Conservation (phyloP, 2,797 vertebrate species). For the Pipistrellus kuhlii region DNA sequence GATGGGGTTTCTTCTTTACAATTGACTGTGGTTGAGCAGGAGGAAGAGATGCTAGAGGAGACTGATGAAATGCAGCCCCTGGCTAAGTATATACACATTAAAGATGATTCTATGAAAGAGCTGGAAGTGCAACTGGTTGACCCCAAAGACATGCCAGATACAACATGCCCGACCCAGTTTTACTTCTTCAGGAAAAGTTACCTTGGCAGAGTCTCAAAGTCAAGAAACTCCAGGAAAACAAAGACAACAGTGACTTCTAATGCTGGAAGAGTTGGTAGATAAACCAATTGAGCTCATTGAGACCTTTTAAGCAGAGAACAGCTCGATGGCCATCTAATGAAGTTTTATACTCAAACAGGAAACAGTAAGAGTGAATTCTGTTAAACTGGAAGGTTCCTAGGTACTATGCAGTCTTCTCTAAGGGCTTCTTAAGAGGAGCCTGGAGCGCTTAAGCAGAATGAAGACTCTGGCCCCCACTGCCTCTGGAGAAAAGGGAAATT, state of each 20-base stretch:
- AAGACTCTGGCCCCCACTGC: conserved; percentile 89
- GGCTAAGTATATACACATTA: conserved; percentile 86
- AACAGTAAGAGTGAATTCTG: conserved; percentile 90
- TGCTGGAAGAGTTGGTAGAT: conserved; percentile 90
- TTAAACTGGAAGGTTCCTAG: conserved; percentile 92
- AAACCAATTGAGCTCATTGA: conserved; percentile 92
- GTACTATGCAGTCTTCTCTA: conserved; percentile 91
- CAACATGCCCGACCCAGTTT: conserved; percentile 90
- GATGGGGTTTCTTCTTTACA: conserved; percentile 89
- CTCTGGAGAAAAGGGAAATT: conserved; percentile 93
- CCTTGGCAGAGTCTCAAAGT: conserved; percentile 73
- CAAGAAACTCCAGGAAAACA: conserved; percentile 79
- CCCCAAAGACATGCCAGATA: conserved; percentile 87
- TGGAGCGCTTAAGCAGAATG: conserved; percentile 88
- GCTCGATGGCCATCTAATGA: conserved; percentile 91
- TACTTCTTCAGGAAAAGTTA: conserved; percentile 88
- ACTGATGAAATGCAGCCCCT: conserved; percentile 84
- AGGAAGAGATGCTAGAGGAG: conserved; percentile 87
- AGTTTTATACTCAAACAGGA: conserved; percentile 87
- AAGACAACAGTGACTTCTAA: conserved; percentile 87
- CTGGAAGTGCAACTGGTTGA: conserved; percentile 80
- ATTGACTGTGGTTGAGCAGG: conserved; percentile 83
- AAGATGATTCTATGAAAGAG: conserved; percentile 92
- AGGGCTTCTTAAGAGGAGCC: conserved; percentile 90
- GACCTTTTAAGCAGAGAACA: conserved; percentile 91